Evolutionary conservation across 1,140 invertebrate genomes (phyloP).

Genomic region (Drosophila melanica): DNA sequence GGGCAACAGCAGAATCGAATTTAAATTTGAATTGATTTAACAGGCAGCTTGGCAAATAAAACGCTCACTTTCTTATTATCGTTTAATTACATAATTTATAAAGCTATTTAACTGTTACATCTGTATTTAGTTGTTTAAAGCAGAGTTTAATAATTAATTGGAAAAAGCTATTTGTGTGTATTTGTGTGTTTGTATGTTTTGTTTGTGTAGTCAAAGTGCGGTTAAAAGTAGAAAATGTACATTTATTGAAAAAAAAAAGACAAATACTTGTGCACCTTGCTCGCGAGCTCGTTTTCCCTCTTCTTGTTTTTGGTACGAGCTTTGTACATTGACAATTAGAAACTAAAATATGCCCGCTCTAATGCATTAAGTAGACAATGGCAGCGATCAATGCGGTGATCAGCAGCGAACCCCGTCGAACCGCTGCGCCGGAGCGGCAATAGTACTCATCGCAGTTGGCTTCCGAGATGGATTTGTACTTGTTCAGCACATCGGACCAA

Average conservation of each 20-base stretch:
- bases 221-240: constrained; percentile 43
- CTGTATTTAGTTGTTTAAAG: constrained; percentile 39
- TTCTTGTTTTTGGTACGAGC: constrained; percentile 63
- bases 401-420: constrained; percentile 31
- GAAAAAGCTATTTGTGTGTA: constrained; percentile 28
- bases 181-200: neutral
- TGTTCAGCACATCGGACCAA: constrained; percentile 83
- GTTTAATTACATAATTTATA: constrained; percentile 50
- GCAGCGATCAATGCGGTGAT: constrained; percentile 45
- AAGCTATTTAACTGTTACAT: constrained; percentile 45
- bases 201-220: constrained; percentile 6
- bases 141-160: constrained; percentile 39
- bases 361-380: constrained; percentile 77
- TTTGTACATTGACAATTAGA: constrained; percentile 72
- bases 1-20: too few species aligned
- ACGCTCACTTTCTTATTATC: constrained; percentile 11
- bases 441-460: constrained; percentile 72
- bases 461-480: constrained; percentile 59
- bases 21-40: constrained; percentile 4
- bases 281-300: neutral
- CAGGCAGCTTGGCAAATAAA: neutral
- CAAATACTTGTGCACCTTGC: constrained; percentile 27
- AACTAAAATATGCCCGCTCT: constrained; percentile 40
- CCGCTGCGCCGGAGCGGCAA: constrained; percentile 56
- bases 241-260: constrained; percentile 30